Percentiles rank a stretch among this genome's conserved stretches.
Evolutionary conservation across 2,797 vertebrate genomes (phyloP).

Genomic region (Malacoctenus gilli): DNA sequence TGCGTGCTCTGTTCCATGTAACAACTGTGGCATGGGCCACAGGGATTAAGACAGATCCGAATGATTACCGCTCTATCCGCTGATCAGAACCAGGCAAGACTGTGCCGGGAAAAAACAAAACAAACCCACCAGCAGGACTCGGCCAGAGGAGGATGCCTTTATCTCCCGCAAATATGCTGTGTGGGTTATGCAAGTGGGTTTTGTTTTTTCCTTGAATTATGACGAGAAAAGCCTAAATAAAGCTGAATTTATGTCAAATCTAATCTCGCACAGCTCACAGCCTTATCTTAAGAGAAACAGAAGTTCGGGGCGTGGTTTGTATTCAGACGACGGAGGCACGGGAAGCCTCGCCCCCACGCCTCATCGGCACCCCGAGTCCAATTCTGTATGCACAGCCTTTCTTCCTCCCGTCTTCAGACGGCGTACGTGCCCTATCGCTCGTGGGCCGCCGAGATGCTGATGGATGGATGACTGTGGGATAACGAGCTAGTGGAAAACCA

Average conservation of each 20-base stretch:
- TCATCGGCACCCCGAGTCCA: slow-evolving; percentile 61
- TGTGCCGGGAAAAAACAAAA: slow-evolving; percentile 25
- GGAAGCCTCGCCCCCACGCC: slow-evolving; percentile 49
- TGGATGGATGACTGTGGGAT: slow-evolving; percentile 79
- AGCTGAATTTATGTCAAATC: slow-evolving; percentile 46
- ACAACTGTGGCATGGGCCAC: slow-evolving; percentile 56
- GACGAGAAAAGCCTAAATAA: slow-evolving; percentile 41
- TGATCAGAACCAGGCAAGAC: slow-evolving; percentile 50
- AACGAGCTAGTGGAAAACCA: slow-evolving; percentile 78
- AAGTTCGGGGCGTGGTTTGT: slow-evolving; percentile 55
- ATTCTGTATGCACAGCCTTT: slow-evolving; percentile 74
- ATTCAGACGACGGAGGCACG: slow-evolving; percentile 51
- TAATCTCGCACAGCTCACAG: slow-evolving; percentile 51
- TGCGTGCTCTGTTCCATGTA: slow-evolving; percentile 49
- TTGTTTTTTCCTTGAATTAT: slow-evolving; percentile 42
- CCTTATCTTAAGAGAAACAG: slow-evolving; percentile 63
- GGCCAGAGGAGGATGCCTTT: slow-evolving; percentile 48
- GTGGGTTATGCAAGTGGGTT: slow-evolving; percentile 30
- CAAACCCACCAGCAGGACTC: slow-evolving; percentile 26
- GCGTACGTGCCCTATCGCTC: slow-evolving; percentile 76
- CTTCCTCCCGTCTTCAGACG: slow-evolving; percentile 67
- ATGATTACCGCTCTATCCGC: slow-evolving; percentile 61
- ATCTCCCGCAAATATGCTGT: slow-evolving; percentile 43
- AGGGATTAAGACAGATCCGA: slow-evolving; percentile 62
- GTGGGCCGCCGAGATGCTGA: slow-evolving; percentile 72